Base-by-base conservation (phyloP, 2,888 invertebrate genomes). In the Branchellion lobata region DNA sequence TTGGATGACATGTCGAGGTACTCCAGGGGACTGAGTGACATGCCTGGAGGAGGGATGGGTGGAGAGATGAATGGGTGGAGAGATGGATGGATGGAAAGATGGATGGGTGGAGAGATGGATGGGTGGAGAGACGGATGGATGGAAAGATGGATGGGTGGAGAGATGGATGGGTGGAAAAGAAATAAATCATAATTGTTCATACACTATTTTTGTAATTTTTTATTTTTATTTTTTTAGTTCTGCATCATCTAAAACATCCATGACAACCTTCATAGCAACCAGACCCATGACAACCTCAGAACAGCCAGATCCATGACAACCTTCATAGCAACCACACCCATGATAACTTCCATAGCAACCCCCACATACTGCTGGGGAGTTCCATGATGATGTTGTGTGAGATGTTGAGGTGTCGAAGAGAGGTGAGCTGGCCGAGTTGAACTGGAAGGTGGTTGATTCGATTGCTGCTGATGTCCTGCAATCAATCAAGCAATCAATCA, bases 361-460 rank as follows among this genome's bases (percentile, higher is more conserved):
- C 5, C n/a, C 3, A 73, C 74, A 2, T 86, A 93, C 93, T 93
- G 86, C 93, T 90, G 80, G 96, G 95, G 87, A 96, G 90, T 86
- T 94, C 92, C 85, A 94, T 91, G 83, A 96, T 90, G 85, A 93
- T 91, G 89, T 96, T 96, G 87, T 92, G 92, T 84, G 94, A 91
- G 83, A 96, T 90, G 86, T 94, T 92, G 81, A 96, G 90, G 79
- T 92, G 92, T 85, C 93, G 91, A 82, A 96, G 89, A 21, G 91
- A 91, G 65, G 91, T 90, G 83, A 96, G 90, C 86, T 94, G 94
- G 71, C 94, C 94, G 84, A 96, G 91, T 82, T 94, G 92, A 84
- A 93, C 91, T 11, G 96, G 96, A 84, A 96, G 90, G 86, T 93
- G 93, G 65, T 93, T 91, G 84, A 96, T 91, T 88, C 94, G 93